Conservation (phyloP, 2,797 vertebrate species). For the Amphiprion clarkii region DNA sequence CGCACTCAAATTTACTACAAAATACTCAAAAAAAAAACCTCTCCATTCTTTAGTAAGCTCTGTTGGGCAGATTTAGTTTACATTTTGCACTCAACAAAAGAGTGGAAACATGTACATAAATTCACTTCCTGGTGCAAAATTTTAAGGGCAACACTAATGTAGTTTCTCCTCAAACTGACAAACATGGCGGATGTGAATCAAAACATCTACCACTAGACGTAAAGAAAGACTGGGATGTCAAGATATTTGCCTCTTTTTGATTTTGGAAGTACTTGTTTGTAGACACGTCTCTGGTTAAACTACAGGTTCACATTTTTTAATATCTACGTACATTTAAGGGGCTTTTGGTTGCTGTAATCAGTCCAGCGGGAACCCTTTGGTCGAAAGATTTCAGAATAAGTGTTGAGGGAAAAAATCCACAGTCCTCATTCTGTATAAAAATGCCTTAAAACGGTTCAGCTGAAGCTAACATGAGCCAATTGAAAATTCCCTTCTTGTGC, state of each 20-base stretch:
- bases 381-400: neutral
- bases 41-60: constrained; percentile 45
- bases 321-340: neutral
- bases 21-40: constrained; percentile 42
- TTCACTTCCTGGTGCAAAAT: constrained; percentile 49
- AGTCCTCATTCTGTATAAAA: neutral
- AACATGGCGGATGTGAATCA: constrained; percentile 19
- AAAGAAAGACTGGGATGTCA: constrained; percentile 7
- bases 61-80: constrained; percentile 40
- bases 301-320: neutral
- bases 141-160: constrained; percentile 33
- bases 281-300: constrained; percentile 10
- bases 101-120: constrained; percentile 24
- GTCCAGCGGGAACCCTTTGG: neutral
- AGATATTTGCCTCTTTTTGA: neutral
- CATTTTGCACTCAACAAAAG: constrained; percentile 30
- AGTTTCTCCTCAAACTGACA: constrained; percentile 34
- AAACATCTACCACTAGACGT: neutral
- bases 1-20: constrained; percentile 35
- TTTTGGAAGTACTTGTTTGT: neutral
- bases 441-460: neutral
- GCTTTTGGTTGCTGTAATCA: neutral
- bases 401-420: neutral
- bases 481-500: too few relatives aligned
- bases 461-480: neutral